Base-by-base conservation (phyloP, 2,113 vertebrate genomes). In the Tupaia tana region DNA sequence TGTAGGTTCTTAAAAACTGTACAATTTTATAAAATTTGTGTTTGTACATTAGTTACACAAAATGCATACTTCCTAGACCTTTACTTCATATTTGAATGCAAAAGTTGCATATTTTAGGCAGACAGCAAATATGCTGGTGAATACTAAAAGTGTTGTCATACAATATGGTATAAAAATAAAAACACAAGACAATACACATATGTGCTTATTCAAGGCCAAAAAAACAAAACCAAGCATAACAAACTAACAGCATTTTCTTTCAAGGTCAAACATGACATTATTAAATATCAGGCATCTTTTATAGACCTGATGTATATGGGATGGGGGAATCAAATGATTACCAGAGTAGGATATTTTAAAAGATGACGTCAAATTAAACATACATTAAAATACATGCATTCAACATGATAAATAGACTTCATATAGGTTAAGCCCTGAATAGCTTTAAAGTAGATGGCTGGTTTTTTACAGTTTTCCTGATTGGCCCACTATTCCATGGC, bases 21-120 rank as follows among this genome's bases (percentile, higher is more conserved):
- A 99, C 99, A 99, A 99, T 99, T 99, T 99, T 99, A 99, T 99
- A 99, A 99, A 99, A 99, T 98, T 99, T 99, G 99, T 99, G 98
- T 99, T 99, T 98, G 99, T 99, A 99, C 99, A 99, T 99, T 99
- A 99, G 99, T 99, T 99, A 99, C 99, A 99, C 99, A 99, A 99
- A 99, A 99, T 97, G 98, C 99, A 99, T 99, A 99, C 99, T 99
- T 99, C 99, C 99, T 99, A 98, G 98, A 99, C 98, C 98, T 98
- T 99, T 99, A 99, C 99, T 99, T 99, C 99, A 99, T 99, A 98
- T 97, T 56, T 92, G 98, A 98, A 98, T 98, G 98, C 97, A 98
- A 97, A 98, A 97, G 96, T 98, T 99, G 99, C 99, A 98, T 99
- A 98, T 98, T 98, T 96, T 98, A 99, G 98, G 98, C 99, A 99